These are phyloP conservation scores for Chaenogobius annularis DNA, from an alignment of 2,113 vertebrate species.

Conservation along the genomic window DNA sequence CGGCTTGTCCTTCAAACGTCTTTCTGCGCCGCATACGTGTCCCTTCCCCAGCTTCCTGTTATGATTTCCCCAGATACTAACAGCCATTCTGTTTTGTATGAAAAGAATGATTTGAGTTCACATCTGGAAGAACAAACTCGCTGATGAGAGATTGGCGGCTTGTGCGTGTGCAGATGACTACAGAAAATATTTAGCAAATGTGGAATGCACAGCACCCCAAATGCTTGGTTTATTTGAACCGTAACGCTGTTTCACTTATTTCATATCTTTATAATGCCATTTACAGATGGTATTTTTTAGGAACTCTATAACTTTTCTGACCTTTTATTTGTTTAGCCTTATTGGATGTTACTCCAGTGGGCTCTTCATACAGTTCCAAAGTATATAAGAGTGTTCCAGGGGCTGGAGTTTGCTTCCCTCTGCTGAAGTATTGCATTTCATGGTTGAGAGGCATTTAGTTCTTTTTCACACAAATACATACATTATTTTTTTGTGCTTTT, in stretches of 20 bases:
- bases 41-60: constrained; percentile 48
- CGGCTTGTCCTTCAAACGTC: constrained; percentile 38
- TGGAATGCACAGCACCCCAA: constrained; percentile 7
- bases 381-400: too few species aligned
- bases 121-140: constrained; percentile 62
- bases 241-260: not conserved
- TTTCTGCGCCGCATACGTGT: constrained; percentile 11
- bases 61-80: constrained; percentile 60
- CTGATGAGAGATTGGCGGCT: constrained; percentile 36
- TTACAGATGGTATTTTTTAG: not conserved
- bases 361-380: not conserved
- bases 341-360: not conserved
- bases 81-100: constrained; percentile 39
- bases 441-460: not conserved
- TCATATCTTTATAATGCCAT: not conserved
- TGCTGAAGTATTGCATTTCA: not conserved
- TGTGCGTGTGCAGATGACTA: constrained; percentile 44
- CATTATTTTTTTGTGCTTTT: not conserved
- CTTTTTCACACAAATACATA: not conserved
- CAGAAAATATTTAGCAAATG: constrained; percentile 22
- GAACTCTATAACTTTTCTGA: not conserved
- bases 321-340: not conserved
- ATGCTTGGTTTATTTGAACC: not conserved
- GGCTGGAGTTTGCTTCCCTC: too few species aligned
- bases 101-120: constrained; percentile 42